phyloP scores from a whole-genome alignment of 2,113 vertebrate species.

The Chelonoidis abingdonii region DNA sequence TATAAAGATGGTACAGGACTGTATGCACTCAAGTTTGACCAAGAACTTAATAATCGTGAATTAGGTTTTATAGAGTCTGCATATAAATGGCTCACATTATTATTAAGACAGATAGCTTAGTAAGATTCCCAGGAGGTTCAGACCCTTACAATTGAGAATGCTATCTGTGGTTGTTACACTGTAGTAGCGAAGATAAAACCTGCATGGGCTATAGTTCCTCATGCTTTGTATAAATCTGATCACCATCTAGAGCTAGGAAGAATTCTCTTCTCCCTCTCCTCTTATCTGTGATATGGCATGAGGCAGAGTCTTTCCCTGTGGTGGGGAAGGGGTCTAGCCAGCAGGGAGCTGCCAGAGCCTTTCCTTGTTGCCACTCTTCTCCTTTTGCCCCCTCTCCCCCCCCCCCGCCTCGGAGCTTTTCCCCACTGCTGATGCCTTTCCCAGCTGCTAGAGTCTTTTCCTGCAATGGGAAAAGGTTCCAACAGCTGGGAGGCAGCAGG shows the following conservation, averaged over 20 bases:
- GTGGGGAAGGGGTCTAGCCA: not conserved
- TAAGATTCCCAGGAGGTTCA: not conserved
- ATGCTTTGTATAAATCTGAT: not conserved
- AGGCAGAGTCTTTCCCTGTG: not conserved
- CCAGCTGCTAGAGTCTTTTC: not conserved
- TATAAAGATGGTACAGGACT: not conserved
- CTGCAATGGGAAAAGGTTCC: too few species aligned
- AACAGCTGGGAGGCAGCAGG: too few species aligned
- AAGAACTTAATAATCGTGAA: not conserved
- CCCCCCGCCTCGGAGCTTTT: not conserved
- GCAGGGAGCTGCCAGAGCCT: not conserved
- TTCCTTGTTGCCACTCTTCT: not conserved
- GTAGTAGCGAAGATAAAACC: not conserved
- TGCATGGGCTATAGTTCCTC: not conserved
- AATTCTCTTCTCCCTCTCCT: not conserved
- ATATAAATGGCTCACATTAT: not conserved
- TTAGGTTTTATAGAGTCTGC: not conserved
- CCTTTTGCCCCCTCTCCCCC: too few species aligned
- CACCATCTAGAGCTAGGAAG: not conserved
- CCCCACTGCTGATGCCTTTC: not conserved
- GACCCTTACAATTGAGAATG: not conserved
- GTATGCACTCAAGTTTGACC: not conserved
- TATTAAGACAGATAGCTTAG: not conserved
- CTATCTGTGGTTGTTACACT: not conserved
- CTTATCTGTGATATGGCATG: not conserved